Base-by-base conservation (phyloP, 2,888 invertebrate genomes). In the Chaetoderma sp. region DNA sequence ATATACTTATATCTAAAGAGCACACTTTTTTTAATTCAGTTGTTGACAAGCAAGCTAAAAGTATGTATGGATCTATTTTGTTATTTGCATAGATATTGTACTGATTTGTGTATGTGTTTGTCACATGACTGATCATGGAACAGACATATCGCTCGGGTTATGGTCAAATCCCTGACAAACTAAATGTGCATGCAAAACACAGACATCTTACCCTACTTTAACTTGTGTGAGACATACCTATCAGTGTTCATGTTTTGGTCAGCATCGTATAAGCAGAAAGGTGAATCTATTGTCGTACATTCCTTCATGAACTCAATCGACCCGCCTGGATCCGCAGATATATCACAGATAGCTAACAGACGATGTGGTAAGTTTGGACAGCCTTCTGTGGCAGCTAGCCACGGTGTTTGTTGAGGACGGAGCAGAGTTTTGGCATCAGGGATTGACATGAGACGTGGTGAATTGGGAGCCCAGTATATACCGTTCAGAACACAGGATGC, bases 291-390 rank as follows among this genome's bases (percentile, higher is more conserved):
- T 0, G 98, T 99, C 0, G 99, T 99, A 85, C 98, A 99, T 84
- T 98, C 98, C 80, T 96, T 96, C 98, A 99, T 98, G 84, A 99
- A 99, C 87, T 99, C 98, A 63, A 98, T 97, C 42, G 96, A 96
- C 61, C 97, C 96, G 0, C 98, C 98, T 0, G 99, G 99, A 88
- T 99, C 99, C 0, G 99, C 99, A 0, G 96, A 97, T 80, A 99
- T 98, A 85, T 99, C 99, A 86, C 98, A 98, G 79, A 99, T 96
- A 3, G 90, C 89, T 70, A 99, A 88, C 91, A 98, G 93, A 5
- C 84, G 78, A 63, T 86, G 85, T 4, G 85, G 86, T 5, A 86
- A 72, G n/a, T 76, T 76, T 4, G 86, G 86, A 65, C 85, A 85
- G 1, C 86, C 84, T 2, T 73, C 69, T 36, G 76, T 78, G n/a